Evolutionary conservation across 2,113 vertebrate genomes (phyloP), one percentile per base, ranked within the genome.

Genomic region (Neoarius graeffei): DNA sequence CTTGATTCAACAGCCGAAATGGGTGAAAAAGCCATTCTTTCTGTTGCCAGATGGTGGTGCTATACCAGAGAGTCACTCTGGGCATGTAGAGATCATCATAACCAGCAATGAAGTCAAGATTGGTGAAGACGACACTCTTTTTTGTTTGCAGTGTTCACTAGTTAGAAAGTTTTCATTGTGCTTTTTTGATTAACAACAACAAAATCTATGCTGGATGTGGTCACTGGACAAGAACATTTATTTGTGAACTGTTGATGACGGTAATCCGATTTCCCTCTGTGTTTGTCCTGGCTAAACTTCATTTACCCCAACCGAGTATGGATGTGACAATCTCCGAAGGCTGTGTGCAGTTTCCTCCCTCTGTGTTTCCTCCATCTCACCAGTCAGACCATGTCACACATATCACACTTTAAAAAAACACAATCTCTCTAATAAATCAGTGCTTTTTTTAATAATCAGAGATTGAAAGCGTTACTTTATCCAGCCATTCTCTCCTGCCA

Each of bases 281-380:
- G 81, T 88, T 86, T 86, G 57, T 71, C 74, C 30, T 86, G 67
- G 76, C 67, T 56, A 1, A 48, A 69, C 57, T 77, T 52, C 9
- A 66, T 42, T 77, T 20, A 59, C 52, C 83, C 67, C 56, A 42
- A 42, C 42, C 4, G 3, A 42, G 42, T 77, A 35, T 59, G 81
- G 66, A 89, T 87, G 82, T 85, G 89, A 85, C 82, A 59, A 67
- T 19, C 57, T 85, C 76, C 50, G 62, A 85, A 59, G 82, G 85
- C 15, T 5, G 42, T 85, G 67, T 35, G 30, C 81, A 9, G 56
- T 52, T 76, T 85, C 71, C 52, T 79, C 71, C 74, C 13, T 66
- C 59, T 62, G n/a, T n/a, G 79, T 83, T 54, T 23, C 76, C 48
- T 89, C 76, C 42, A 42, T 42, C 42, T 89, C 82, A 64, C 48